Evolutionary conservation across 1,140 invertebrate species (phyloP), one percentile per base, ranked within the genome.

Genomic region (Drosophila rufa): DNA sequence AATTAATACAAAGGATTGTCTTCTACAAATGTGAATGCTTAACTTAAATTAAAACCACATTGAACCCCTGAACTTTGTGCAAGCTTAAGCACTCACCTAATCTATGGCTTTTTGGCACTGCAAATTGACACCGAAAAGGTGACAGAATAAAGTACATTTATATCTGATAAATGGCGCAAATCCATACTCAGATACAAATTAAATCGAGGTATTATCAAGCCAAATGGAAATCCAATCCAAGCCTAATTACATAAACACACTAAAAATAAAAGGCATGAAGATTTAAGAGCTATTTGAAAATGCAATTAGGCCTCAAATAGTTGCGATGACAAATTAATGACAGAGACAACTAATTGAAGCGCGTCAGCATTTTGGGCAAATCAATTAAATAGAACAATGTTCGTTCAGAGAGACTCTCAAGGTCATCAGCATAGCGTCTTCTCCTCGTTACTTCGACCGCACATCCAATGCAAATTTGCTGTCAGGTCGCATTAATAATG

Each of bases 401-500:
- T 40, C 22, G 55, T 4, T 12, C 4, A 53, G 9, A 1, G 15
- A 14, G 8, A 27, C 27, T 36, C 22, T 42, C 45, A 45, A 60
- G 53, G 45, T 17, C 33, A 42, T 50, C 38, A 7, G 12, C 36
- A 4, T 25, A 36, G 1, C 33, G 12, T 15, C 38, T 19, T 55
- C 53, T 56, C n/a, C 5, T 25, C 53, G 36, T 56, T 56, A 40
- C 51, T 55, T 30, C 25, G 27, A 17, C 25, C 9, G 15, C 60
- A 40, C 15, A 11, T 19, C 30, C 43, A 48, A 68, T 57, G 43
- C 66, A 71, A 59, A 71, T 58, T 55, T 45, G 67, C 69, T 60
- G 69, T 73, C 68, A 60, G 45, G 55, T 43, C 5, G 53, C 53
- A 60, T 71, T 73, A 73, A 51, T 73, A 71, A 73, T 71, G 53